Evolutionary conservation across 2,888 invertebrate genomes (phyloP).

Genomic region (Ochlodes sylvanus): DNA sequence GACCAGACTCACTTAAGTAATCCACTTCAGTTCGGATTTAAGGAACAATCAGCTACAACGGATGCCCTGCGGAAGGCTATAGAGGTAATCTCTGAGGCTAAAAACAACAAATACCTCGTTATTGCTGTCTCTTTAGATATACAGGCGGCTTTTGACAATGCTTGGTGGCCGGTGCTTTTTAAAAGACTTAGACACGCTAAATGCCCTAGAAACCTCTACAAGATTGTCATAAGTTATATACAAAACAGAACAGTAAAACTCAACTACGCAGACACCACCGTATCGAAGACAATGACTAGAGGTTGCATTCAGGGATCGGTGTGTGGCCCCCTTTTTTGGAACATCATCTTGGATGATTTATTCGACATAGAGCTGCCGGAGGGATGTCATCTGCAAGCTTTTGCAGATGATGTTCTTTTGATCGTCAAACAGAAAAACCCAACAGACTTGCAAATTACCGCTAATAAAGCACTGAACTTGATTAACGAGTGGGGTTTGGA

Average conservation of each 20-base stretch:
- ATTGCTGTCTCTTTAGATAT: neutral
- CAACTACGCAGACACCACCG: neutral
- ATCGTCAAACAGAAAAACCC: neutral
- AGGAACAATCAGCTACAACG: neutral
- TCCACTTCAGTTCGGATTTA: neutral
- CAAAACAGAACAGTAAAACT: neutral
- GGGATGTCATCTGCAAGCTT: constrained; percentile 35
- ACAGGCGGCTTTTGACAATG: neutral
- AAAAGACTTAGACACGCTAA: constrained; percentile 7
- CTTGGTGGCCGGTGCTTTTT: constrained; percentile 26
- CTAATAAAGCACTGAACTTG: neutral
- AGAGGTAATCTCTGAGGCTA: neutral
- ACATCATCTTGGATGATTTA: constrained; percentile 18
- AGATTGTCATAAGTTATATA: neutral
- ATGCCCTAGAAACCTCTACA: constrained; percentile 24
- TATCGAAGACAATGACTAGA: constrained; percentile 24
- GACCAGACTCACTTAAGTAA: neutral
- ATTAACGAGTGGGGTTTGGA: neutral
- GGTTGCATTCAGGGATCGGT: constrained; percentile 43
- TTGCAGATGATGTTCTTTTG: neutral
- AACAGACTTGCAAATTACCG: neutral
- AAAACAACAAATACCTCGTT: neutral
- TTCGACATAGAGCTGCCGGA: neutral
- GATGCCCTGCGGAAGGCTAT: neutral
- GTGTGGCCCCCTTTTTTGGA: neutral